Percentiles rank a stretch among this genome's conserved stretches.
Conservation (phyloP, 2,113 vertebrate genomes). For the Pedionomus torquatus region DNA sequence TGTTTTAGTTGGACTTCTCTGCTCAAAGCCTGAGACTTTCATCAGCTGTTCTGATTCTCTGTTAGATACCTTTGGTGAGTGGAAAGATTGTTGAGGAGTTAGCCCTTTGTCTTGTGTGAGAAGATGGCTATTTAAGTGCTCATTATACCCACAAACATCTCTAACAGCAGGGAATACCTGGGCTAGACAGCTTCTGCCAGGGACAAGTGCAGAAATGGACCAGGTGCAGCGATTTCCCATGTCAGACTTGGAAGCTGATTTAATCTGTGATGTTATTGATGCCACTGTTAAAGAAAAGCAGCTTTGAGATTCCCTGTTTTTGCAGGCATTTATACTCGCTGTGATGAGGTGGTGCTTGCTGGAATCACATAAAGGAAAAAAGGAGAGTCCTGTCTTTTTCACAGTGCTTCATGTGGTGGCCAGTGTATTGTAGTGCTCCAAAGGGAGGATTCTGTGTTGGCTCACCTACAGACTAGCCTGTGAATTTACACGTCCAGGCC, state of each 20-base stretch:
- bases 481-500: neutral
- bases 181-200: neutral
- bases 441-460: neutral
- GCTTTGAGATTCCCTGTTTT: neutral
- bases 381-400: neutral
- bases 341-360: neutral
- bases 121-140: neutral
- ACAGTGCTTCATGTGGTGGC: rapidly evolving
- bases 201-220: neutral
- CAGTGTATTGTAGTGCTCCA: neutral
- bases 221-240: neutral
- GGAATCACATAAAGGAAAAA: neutral
- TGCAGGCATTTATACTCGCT: neutral
- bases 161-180: neutral
- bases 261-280: neutral
- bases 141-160: neutral
- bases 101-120: neutral
- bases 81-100: neutral
- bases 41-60: neutral
- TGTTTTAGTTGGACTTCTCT: neutral
- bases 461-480: neutral
- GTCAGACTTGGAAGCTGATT: neutral
- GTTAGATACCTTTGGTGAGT: neutral
- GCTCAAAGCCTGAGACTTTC: neutral
- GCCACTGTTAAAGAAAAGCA: neutral